Evolutionary conservation across 2,113 vertebrate species (phyloP).

Genomic region (Solea solea): DNA sequence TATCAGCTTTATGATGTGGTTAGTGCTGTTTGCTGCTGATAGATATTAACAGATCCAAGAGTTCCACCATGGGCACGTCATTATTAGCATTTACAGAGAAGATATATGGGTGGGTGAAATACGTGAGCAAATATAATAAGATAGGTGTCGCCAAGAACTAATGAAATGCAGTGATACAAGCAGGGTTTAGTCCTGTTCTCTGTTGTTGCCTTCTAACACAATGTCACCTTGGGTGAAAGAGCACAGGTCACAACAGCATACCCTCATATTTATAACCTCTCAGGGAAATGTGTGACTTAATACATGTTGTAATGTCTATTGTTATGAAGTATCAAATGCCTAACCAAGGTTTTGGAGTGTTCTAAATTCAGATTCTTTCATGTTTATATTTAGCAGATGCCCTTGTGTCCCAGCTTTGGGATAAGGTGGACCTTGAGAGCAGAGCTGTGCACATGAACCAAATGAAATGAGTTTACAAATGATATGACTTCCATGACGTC

Average conservation of each 20-base stretch:
- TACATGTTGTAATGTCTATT: too few species aligned
- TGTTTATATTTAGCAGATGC: too few species aligned
- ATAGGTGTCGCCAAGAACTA: background rate
- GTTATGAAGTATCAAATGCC: too few species aligned
- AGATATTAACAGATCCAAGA: conserved; percentile 14
- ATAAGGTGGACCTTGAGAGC: too few species aligned
- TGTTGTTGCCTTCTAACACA: conserved; percentile 1
- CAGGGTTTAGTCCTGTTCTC: background rate
- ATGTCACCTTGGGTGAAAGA: conserved; percentile 15
- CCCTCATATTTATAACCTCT: too few species aligned
- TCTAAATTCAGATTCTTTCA: too few species aligned
- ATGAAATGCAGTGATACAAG: background rate
- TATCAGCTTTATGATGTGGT: conserved; percentile 6
- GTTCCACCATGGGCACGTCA: background rate
- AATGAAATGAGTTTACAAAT: too few species aligned
- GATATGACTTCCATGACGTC: too few species aligned
- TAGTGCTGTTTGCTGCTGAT: background rate
- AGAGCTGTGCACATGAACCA: too few species aligned
- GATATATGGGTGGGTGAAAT: background rate
- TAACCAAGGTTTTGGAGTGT: too few species aligned
- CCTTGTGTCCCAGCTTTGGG: too few species aligned
- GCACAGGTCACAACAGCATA: background rate
- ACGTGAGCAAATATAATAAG: background rate
- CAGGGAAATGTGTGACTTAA: too few species aligned
- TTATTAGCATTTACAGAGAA: background rate